Percentiles rank a stretch among this genome's conserved stretches.
phyloP scores from a whole-genome alignment of 2,797 vertebrate species.

The Intellagama lesueurii region DNA sequence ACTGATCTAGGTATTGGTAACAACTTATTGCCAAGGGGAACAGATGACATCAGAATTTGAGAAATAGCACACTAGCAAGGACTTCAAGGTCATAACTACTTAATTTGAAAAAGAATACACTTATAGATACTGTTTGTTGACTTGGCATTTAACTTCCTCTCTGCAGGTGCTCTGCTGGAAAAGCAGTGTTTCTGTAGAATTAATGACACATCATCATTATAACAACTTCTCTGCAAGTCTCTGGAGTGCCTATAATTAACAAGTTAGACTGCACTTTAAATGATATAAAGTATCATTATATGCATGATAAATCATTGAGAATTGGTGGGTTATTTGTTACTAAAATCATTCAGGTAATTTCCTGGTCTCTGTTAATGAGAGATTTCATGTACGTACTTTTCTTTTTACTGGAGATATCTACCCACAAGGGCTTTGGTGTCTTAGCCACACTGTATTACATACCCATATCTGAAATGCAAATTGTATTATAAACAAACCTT shows the following conservation, averaged over 20 bases:
- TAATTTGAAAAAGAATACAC: constrained; percentile 31
- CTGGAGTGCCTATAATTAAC: constrained; percentile 75
- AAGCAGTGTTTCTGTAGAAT: constrained; percentile 69
- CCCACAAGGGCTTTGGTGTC: constrained; percentile 34
- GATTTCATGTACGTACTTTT: constrained; percentile 68
- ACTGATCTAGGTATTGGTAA: not conserved
- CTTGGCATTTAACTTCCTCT: constrained; percentile 39
- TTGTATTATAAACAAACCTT: not conserved
- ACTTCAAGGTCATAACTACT: constrained; percentile 37
- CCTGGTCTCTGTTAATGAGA: constrained; percentile 75
- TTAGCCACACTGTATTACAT: constrained; percentile 42
- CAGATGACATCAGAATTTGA: constrained; percentile 12
- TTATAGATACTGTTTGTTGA: constrained; percentile 47
- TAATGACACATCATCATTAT: constrained; percentile 69
- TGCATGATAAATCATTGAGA: constrained; percentile 74
- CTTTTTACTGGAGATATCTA: constrained; percentile 55
- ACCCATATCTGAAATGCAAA: constrained; percentile 39
- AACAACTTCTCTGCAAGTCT: constrained; percentile 71
- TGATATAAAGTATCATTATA: constrained; percentile 77
- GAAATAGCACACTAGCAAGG: constrained; percentile 3
- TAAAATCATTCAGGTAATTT: constrained; percentile 79
- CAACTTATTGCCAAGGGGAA: constrained; percentile 28
- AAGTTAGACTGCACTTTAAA: constrained; percentile 74
- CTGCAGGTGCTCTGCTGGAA: constrained; percentile 62
- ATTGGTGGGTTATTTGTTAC: constrained; percentile 78